phyloP scores from a whole-genome alignment of 2,797 vertebrate species.

The Cheracebus regulus region DNA sequence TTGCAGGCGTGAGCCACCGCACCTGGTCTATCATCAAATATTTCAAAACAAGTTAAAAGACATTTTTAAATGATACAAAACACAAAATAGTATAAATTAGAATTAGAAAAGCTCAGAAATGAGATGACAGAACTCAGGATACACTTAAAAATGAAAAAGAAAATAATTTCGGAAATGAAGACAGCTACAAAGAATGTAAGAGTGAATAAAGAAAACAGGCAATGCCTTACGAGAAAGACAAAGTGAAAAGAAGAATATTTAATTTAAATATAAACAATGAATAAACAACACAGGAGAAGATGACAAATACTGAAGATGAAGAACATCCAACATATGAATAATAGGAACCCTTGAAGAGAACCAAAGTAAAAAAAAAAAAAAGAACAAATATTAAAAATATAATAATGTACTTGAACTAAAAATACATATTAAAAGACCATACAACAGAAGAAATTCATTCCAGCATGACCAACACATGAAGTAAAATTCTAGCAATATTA shows the following conservation, averaged over 20 bases:
- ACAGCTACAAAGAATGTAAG: background rate
- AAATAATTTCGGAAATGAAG: background rate
- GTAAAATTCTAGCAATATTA: background rate
- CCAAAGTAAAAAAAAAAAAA: background rate
- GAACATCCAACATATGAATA: background rate
- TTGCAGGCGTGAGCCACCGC: background rate
- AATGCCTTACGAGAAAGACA: background rate
- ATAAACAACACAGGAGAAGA: background rate
- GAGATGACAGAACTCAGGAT: background rate
- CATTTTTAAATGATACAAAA: background rate
- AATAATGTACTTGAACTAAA: background rate
- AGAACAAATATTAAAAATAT: background rate
- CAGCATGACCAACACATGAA: background rate
- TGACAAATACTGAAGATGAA: background rate
- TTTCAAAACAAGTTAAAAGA: slow-evolving; percentile 11
- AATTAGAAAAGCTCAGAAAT: slow-evolving; percentile 41
- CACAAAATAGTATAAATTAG: background rate
- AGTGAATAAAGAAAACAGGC: background rate
- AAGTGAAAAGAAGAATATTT: background rate
- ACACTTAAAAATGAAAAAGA: slow-evolving; percentile 21
- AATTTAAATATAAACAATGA: background rate
- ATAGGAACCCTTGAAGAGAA: background rate
- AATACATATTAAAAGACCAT: background rate
- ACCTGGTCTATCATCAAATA: background rate
- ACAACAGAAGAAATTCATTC: background rate